These are phyloP conservation scores for Aspiorhynchus laticeps DNA, from an alignment of 2,113 vertebrate species.

Conservation along the genomic window DNA sequence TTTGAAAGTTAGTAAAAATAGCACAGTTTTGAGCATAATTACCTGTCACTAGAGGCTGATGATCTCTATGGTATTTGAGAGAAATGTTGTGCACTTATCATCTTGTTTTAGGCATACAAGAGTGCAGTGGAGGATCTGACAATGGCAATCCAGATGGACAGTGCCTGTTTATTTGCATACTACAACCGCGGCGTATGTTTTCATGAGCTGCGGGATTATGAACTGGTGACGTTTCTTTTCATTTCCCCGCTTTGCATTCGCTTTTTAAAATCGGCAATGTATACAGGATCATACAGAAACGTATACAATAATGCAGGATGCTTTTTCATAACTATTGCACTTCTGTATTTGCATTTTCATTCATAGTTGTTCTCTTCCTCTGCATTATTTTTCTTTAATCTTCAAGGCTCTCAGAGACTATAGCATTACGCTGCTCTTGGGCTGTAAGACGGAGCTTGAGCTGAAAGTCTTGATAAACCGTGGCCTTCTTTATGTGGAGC, in stretches of 20 bases:
- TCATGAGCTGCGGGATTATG: slow-evolving; percentile 71
- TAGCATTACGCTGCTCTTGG: slow-evolving; percentile 74
- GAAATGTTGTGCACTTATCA: background rate
- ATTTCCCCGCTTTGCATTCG: background rate
- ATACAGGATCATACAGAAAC: background rate
- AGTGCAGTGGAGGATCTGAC: slow-evolving; percentile 77
- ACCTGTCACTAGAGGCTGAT: background rate
- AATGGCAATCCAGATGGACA: slow-evolving; percentile 69
- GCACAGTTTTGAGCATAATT: slow-evolving; percentile 19
- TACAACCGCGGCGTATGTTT: slow-evolving; percentile 81
- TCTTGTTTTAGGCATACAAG: slow-evolving; percentile 69
- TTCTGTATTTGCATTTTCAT: slow-evolving; percentile 17
- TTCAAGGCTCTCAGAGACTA: slow-evolving; percentile 81
- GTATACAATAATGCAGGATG: background rate
- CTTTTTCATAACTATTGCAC: slow-evolving; percentile 1
- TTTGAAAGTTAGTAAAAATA: slow-evolving; percentile 68
- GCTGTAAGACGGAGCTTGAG: slow-evolving; percentile 65
- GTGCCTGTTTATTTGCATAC: slow-evolving; percentile 70
- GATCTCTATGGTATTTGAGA: background rate
- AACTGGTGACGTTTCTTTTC: slow-evolving; percentile 62
- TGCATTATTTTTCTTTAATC: slow-evolving; percentile 42
- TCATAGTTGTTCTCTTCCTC: background rate
- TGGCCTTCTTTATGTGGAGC: slow-evolving; percentile 73
- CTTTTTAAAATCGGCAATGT: background rate
- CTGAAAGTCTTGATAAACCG: slow-evolving; percentile 77